Conservation (phyloP, 2,888 invertebrate species). For the Parnassius glacialis region DNA sequence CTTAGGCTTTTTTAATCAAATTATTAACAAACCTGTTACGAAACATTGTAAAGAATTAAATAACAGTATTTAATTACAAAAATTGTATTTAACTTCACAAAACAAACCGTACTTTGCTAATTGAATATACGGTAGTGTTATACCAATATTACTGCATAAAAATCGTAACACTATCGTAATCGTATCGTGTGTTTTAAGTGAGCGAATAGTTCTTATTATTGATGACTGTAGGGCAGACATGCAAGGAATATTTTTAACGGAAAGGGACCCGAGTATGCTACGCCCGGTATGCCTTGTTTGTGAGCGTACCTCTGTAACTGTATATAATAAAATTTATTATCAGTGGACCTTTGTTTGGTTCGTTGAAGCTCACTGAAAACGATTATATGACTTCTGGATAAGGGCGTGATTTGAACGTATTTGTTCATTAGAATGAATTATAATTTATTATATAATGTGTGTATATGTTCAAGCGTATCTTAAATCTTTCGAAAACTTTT, state of each 20-base stretch:
- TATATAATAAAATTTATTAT: constrained; percentile 27
- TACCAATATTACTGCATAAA: background rate
- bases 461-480: constrained; percentile 10
- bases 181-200: constrained; percentile 31
- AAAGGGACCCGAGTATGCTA: constrained; percentile 20
- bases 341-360: constrained; percentile 20
- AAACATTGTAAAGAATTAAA: too few relatives aligned
- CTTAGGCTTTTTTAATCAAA: too few relatives aligned
- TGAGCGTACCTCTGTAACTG: constrained; percentile 23
- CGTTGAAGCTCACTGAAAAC: constrained; percentile 18
- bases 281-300: constrained; percentile 22
- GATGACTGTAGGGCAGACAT: constrained; percentile 41
- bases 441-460: constrained; percentile 19
- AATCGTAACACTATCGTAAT: constrained; percentile 21
- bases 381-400: constrained; percentile 17
- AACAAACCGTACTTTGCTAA: too few relatives aligned
- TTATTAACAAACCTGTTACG: too few relatives aligned
- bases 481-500: constrained; percentile 9
- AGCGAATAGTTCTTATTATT: constrained; percentile 40
- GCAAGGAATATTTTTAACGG: constrained; percentile 35
- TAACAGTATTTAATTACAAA: too few relatives aligned
- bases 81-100: too few relatives aligned
- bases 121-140: too few relatives aligned
- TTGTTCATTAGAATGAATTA: constrained; percentile 15
- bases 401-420: constrained; percentile 15